Evolutionary conservation across 2,888 invertebrate genomes (phyloP), one percentile per base, ranked within the genome.

Genomic region (Campoplex capitator): DNA sequence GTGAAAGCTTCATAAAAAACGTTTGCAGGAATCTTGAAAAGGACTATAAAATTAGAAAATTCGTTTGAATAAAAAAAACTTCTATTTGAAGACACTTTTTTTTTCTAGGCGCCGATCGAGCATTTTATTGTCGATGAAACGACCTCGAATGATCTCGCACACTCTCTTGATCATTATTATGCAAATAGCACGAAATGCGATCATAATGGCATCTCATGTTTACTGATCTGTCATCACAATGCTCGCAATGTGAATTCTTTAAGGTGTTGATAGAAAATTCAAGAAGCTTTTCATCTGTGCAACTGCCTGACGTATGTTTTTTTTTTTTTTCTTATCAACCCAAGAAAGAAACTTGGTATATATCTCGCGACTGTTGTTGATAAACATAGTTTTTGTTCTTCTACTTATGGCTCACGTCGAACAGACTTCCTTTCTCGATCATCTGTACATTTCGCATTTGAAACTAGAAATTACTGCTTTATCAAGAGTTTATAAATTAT

Each of bases 261-360:
- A 23, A 68, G 16, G n/a, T n/a, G 32, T n/a, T 1, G 48, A 51
- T 51, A 13, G 6, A 82, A 68, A 68, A 68, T 28, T 18, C n/a
- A 54, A 56, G 51, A 35, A 54, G 75, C 58, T 83, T 75, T 13
- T 58, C 56, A 38, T 58, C 76, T 48, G 70, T 23, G 48, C 78
- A 85, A 85, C 82, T 79, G 68, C 75, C 73, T 78, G 78, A 79
- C 85, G 78, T 68, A 68, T 83, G 62, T 78, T 67, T 67, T 32
- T 67, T 67, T 67, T 32, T 67, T n/a, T 38, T 23, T 23, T 23
- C 13, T 38, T 28, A 70, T 67, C 32, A 1, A 32, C 8, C 2
- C 13, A 54, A 6, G 38, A n/a, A 38, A 42, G 4, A 56, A 70
- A 45, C 51, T 54, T 78, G 74, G 56, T 42, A 75, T 35, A 68